Evolutionary conservation across 2,113 vertebrate genomes (phyloP).

Genomic region (Hipposideros armiger): DNA sequence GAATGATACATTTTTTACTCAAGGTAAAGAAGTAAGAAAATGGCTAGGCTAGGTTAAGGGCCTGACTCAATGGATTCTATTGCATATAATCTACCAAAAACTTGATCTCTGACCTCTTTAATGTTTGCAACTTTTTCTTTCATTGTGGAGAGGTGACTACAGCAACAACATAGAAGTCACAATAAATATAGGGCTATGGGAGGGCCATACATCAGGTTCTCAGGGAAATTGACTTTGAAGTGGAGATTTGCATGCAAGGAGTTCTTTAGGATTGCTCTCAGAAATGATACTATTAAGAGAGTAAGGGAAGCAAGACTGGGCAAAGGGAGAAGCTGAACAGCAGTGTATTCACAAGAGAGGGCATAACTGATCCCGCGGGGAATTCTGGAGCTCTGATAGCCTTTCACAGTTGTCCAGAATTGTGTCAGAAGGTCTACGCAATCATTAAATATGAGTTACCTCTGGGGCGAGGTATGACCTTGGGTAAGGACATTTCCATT

Average conservation of each 20-base stretch:
- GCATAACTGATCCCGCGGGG: accelerated
- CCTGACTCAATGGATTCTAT: neutral
- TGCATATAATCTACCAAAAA: neutral
- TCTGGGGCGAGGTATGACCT: neutral
- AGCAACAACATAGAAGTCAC: neutral
- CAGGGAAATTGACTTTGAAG: neutral
- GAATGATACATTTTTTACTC: neutral
- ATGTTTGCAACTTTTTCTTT: neutral
- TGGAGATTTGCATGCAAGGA: neutral
- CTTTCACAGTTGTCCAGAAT: neutral
- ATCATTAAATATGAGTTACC: neutral
- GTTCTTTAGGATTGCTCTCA: neutral
- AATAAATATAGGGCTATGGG: neutral
- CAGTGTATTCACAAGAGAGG: no score
- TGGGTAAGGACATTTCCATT: neutral
- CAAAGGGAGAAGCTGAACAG: neutral
- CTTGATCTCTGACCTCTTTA: neutral
- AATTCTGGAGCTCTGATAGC: neutral
- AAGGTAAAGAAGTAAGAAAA: neutral
- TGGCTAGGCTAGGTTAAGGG: neutral
- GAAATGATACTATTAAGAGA: neutral
- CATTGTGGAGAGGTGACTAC: neutral
- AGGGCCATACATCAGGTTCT: neutral
- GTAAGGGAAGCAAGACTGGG: neutral
- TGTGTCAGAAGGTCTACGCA: neutral